Base-by-base conservation (phyloP, 1,140 invertebrate species). In the Drosophila arizonae region DNA sequence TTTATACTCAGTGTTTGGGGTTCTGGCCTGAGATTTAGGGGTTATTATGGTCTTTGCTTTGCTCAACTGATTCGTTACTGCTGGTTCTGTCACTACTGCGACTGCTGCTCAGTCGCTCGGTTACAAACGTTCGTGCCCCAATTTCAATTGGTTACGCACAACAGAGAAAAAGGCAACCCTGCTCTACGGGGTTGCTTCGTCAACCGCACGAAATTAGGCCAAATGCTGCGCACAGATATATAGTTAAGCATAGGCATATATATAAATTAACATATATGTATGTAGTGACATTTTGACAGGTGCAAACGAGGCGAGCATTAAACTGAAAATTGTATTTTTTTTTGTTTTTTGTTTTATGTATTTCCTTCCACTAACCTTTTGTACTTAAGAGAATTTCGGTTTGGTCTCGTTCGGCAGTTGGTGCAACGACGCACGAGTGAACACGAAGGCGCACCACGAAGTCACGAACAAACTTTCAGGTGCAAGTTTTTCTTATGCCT, bases 81-180 rank as follows among this genome's bases (percentile, higher is more conserved):
- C 76, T 60, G 46, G 21, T 24, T 24, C 21, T 24, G 21, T 3
- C 3, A 24, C 21, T 24, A 3, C 21, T 24, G 21, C 21, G 21
- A 24, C 48, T 48, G 24, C 48, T 66, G 43, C 15, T 64, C 10
- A 30, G 9, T 52, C 43, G 56, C 41, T 15, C 13, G 17, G 54
- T 81, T 80, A 11, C 36, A 36, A 36, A 11, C 65, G 78, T 77
- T 67, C 81, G 74, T 86, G 82, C 84, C 82, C 82, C 82, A 86
- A 78, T 86, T 86, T 81, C 79, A 87, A 86, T 86, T 87, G 82
- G 81, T 85, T 86, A 86, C 82, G 82, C 86, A 81, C 77, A 75
- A 58, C 48, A 66, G 62, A 28, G 70, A 61, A 71, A 66, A 76
- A 77, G 71, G 65, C 82, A 78, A 81, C 84, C 84, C 84, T 88